Evolutionary conservation across 2,888 invertebrate species (phyloP).

Genomic region (Sceliomorpha sp.): DNA sequence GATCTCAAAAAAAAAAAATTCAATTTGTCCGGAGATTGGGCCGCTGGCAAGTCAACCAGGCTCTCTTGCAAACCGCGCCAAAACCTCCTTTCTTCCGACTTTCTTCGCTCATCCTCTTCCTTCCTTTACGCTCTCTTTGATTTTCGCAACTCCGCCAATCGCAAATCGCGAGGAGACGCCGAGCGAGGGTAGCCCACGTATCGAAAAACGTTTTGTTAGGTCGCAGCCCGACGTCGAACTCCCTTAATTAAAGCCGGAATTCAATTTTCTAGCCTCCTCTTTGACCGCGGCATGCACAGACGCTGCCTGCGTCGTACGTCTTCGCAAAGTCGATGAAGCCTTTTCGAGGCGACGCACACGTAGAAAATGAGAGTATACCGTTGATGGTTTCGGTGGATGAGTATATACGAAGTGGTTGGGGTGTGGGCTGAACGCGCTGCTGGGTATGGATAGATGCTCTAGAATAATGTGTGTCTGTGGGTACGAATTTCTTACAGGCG

Average conservation of each 20-base stretch:
- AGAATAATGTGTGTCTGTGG: conserved; percentile 15
- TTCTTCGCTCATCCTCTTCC: conserved; percentile 5
- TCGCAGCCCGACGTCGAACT: conserved; percentile 6
- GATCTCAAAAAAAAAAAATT: conserved; percentile 74
- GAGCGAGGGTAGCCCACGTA: conserved; percentile 3
- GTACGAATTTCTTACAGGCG: conserved; percentile 20
- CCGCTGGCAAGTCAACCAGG: conserved; percentile 69
- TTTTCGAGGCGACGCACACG: conserved; percentile 11
- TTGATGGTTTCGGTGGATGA: conserved; percentile 14
- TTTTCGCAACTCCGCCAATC: conserved; percentile 19
- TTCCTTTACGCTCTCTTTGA: conserved; percentile 14
- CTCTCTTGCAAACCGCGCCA: conserved; percentile 41
- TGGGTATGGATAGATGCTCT: conserved; percentile 11
- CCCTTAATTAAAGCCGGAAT: conserved; percentile 56
- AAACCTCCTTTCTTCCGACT: conserved; percentile 31
- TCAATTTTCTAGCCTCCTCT: conserved; percentile 49
- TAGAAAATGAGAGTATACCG: not conserved
- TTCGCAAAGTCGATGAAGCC: conserved; percentile 24
- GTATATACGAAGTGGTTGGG: conserved; percentile 3
- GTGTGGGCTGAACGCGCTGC: not conserved
- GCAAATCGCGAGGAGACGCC: not conserved
- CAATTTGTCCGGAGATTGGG: conserved; percentile 76
- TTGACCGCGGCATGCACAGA: conserved; percentile 1
- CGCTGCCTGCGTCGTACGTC: conserved; percentile 18
- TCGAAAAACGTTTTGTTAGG: conserved; percentile 26